Evolutionary conservation across 1,140 invertebrate genomes (phyloP).

Genomic region (Lordiphosa stackelbergi): DNA sequence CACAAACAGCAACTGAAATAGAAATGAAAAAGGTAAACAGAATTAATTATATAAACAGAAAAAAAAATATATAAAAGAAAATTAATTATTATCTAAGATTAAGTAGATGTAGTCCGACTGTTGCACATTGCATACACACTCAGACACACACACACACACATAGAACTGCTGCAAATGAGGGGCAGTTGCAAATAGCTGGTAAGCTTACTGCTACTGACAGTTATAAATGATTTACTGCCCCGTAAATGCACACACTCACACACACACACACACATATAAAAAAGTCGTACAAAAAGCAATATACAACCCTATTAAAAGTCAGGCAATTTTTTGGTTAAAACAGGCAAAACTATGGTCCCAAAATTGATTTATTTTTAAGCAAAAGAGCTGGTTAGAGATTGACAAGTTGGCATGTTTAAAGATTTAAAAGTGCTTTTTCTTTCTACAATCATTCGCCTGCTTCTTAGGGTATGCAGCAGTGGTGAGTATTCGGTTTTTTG

Average conservation of each 20-base stretch:
- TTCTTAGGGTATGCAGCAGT: too few species aligned
- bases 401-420: too few species aligned
- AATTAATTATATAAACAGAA: conserved; percentile 35
- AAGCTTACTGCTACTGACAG: conserved; percentile 34
- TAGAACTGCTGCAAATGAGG: conserved; percentile 18
- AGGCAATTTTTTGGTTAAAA: too few species aligned
- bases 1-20: conserved; percentile 24
- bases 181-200: not conserved
- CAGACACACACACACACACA: conserved; percentile 25
- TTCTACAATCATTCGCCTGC: too few species aligned
- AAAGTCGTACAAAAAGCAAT: conserved; percentile 27
- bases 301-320: not conserved
- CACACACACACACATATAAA: conserved; percentile 16
- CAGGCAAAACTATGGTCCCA: too few species aligned
- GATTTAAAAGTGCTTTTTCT: too few species aligned
- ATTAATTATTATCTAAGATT: conserved; percentile 66
- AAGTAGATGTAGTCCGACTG: conserved; percentile 67
- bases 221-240: conserved; percentile 41
- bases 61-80: conserved; percentile 50
- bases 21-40: conserved; percentile 17
- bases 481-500: too few species aligned
- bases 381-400: too few species aligned
- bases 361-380: too few species aligned
- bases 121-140: conserved; percentile 49
- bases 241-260: not conserved